Percentiles rank a stretch among this genome's conserved stretches.
phyloP scores from a whole-genome alignment of 2,888 invertebrate genomes.

The Drosophila siamana region DNA sequence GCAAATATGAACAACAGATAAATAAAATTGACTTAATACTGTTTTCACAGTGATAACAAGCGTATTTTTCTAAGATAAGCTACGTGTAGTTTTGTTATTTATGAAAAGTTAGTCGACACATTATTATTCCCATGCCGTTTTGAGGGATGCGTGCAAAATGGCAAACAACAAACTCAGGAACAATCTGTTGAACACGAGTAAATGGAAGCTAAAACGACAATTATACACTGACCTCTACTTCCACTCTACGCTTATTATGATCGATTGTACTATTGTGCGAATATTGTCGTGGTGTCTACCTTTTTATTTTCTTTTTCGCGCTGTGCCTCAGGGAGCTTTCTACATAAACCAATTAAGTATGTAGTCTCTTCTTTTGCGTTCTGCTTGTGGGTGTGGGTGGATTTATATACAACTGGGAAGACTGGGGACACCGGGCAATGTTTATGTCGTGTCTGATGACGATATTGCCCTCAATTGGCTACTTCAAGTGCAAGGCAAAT shows the following conservation, averaged over 20 bases:
- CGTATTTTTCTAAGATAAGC: not conserved
- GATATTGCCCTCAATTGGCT: slow-evolving; percentile 50
- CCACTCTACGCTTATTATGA: slow-evolving; percentile 6
- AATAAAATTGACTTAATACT: slow-evolving; percentile 10
- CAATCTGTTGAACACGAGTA: slow-evolving; percentile 21
- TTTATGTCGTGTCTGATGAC: not conserved
- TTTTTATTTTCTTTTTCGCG: not conserved
- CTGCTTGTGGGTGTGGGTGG: not conserved
- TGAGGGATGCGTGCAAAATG: not conserved
- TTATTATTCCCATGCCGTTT: not conserved
- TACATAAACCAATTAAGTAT: slow-evolving; percentile 25
- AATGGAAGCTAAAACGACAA: slow-evolving; percentile 32
- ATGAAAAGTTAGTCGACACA: not conserved
- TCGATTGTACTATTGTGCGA: slow-evolving; percentile 7
- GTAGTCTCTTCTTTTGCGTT: not conserved
- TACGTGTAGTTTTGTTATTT: not conserved
- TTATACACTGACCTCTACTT: slow-evolving; percentile 36
- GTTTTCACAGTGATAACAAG: not conserved
- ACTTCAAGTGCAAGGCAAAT: slow-evolving; percentile 57
- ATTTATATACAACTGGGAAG: slow-evolving; percentile 9
- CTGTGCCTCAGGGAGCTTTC: slow-evolving; percentile 4
- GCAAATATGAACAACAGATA: not conserved
- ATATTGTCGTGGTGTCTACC: slow-evolving; percentile 18
- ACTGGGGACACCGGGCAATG: slow-evolving; percentile 5
- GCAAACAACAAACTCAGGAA: slow-evolving; percentile 18